Percentiles rank a stretch among this genome's conserved stretches.
These are phyloP conservation scores for Remorina albescens DNA, from an alignment of 2,797 vertebrate species.

Conservation along the genomic window DNA sequence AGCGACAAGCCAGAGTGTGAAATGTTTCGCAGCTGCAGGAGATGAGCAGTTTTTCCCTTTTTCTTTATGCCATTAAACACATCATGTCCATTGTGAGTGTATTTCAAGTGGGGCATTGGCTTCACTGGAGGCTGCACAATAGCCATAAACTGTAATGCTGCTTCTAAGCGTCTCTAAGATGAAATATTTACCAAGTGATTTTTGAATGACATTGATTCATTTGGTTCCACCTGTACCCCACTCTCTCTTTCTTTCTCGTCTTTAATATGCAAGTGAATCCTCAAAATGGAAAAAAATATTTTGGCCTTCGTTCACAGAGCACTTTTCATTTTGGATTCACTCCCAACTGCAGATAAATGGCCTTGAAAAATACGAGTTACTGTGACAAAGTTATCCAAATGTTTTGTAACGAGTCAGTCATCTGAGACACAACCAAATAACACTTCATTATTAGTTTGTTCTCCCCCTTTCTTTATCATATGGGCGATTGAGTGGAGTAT, in stretches of 20 bases:
- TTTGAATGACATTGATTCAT: constrained; percentile 35
- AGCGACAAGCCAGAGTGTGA: constrained; percentile 46
- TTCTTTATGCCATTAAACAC: constrained; percentile 64
- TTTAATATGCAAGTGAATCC: constrained; percentile 70
- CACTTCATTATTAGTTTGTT: constrained; percentile 3
- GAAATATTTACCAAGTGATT: constrained; percentile 53
- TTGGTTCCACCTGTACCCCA: constrained; percentile 24
- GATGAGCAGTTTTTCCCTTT: constrained; percentile 40
- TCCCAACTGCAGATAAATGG: constrained; percentile 47
- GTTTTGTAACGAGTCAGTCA: constrained; percentile 35
- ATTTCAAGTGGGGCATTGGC: constrained; percentile 41
- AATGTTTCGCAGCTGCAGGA: constrained; percentile 43
- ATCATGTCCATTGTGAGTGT: constrained; percentile 50
- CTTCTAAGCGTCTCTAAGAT: constrained; percentile 71
- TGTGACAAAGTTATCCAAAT: constrained; percentile 53
- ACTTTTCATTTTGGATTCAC: constrained; percentile 62
- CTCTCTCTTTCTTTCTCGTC: constrained; percentile 11
- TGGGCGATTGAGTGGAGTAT: constrained; percentile 7
- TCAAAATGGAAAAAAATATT: constrained; percentile 41
- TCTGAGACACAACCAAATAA: constrained; percentile 42
- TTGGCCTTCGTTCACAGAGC: constrained; percentile 51
- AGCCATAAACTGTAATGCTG: constrained; percentile 76
- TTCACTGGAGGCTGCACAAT: constrained; percentile 69
- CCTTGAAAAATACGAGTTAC: constrained; percentile 63
- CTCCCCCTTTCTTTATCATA: constrained; percentile 3